Conservation (phyloP, 1,140 invertebrate species). For the Bombyx mandarina region DNA sequence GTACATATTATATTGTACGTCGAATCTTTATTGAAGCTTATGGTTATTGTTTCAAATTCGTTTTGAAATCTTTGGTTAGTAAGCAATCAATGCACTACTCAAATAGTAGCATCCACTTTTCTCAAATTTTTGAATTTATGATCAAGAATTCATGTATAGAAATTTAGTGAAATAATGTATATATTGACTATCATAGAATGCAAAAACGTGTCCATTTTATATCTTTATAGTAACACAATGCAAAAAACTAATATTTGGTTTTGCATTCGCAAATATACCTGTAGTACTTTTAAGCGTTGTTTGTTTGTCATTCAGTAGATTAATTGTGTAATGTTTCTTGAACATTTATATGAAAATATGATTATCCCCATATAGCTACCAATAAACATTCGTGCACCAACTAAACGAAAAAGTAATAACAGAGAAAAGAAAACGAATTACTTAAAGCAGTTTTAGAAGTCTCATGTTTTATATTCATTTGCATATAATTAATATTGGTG, state of each 20-base stretch:
- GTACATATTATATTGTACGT: no score
- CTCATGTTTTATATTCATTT: conserved; percentile 10
- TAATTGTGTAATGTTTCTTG: conserved; percentile 12
- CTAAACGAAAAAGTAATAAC: conserved; percentile 13
- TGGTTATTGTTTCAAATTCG: no score
- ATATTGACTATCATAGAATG: conserved; percentile 6
- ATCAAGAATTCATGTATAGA: background rate
- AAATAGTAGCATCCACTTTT: background rate
- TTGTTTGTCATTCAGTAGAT: conserved; percentile 10
- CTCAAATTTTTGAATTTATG: no score
- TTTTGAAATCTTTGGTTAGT: no score
- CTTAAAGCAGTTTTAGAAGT: conserved; percentile 9
- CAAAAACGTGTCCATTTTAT: conserved; percentile 20
- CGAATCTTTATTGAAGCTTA: no score
- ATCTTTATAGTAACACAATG: conserved; percentile 13
- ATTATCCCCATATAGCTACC: conserved; percentile 3
- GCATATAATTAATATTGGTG: conserved; percentile 7
- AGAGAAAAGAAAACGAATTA: conserved; percentile 10
- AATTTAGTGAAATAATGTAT: conserved; percentile 7
- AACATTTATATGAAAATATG: conserved; percentile 6
- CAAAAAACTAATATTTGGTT: no score
- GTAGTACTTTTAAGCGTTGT: conserved; percentile 11
- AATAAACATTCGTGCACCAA: conserved; percentile 8
- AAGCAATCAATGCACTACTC: conserved; percentile 8
- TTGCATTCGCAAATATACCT: no score